Percentiles rank a stretch among this genome's conserved stretches.
Evolutionary conservation across 2,888 invertebrate genomes (phyloP).

Genomic region (Xestobium rufovillosum): DNA sequence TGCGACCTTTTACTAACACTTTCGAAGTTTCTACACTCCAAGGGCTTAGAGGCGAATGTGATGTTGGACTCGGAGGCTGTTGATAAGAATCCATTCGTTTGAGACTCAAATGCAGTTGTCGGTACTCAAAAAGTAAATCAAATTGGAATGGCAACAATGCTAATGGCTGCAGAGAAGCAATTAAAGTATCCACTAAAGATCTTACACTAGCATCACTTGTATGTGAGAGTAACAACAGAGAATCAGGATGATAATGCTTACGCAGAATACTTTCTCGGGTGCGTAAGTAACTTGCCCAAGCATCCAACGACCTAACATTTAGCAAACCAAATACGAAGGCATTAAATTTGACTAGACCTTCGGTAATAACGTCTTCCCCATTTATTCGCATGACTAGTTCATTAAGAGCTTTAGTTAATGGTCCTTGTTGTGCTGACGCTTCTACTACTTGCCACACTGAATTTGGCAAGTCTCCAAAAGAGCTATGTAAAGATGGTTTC

Average conservation of each 20-base stretch:
- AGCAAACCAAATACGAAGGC: slow-evolving; percentile 81
- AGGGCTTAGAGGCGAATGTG: no score
- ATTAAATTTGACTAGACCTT: slow-evolving; percentile 80
- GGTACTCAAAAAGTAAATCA: slow-evolving; percentile 72
- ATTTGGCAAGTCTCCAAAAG: slow-evolving; percentile 79
- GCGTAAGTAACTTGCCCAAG: slow-evolving; percentile 81
- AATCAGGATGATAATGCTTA: slow-evolving; percentile 71
- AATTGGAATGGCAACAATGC: slow-evolving; percentile 73
- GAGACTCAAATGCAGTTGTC: slow-evolving; percentile 67
- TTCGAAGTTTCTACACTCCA: slow-evolving; percentile 41
- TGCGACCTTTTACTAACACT: slow-evolving; percentile 30
- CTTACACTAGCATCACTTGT: slow-evolving; percentile 54
- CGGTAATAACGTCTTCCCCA: slow-evolving; percentile 72
- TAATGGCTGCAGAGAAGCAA: slow-evolving; percentile 71
- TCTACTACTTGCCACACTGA: slow-evolving; percentile 88
- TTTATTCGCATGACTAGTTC: slow-evolving; percentile 78
- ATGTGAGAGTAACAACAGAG: slow-evolving; percentile 60
- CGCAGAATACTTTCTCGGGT: slow-evolving; percentile 74
- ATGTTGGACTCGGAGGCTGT: slow-evolving; percentile 39
- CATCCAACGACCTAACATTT: slow-evolving; percentile 80
- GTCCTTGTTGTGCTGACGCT: slow-evolving; percentile 79
- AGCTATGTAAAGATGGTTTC: slow-evolving; percentile 70
- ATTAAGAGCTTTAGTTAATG: slow-evolving; percentile 74
- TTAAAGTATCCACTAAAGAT: slow-evolving; percentile 62
- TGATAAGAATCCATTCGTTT: slow-evolving; percentile 53